phyloP scores from a whole-genome alignment of 2,113 vertebrate species.

The Heteronetta atricapilla region DNA sequence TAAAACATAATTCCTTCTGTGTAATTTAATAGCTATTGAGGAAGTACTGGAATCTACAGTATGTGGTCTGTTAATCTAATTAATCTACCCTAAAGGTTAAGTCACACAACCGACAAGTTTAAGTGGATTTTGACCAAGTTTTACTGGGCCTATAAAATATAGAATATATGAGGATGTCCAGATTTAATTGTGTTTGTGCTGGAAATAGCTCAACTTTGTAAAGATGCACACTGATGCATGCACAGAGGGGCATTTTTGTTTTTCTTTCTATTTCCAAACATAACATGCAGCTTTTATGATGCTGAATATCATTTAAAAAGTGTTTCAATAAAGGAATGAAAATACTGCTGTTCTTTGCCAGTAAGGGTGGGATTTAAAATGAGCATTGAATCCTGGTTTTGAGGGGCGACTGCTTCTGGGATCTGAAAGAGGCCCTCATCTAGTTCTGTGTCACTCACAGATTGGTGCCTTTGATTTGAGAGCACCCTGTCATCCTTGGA shows the following conservation, averaged over 20 bases:
- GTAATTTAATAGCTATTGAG: constrained; percentile 72
- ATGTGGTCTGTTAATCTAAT: constrained; percentile 72
- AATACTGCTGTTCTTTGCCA: background rate
- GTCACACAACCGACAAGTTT: constrained; percentile 51
- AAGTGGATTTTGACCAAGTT: constrained; percentile 65
- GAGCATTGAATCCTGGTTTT: background rate
- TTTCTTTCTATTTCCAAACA: constrained; percentile 19
- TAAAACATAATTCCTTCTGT: constrained; percentile 69
- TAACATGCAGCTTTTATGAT: background rate
- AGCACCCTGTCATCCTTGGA: background rate
- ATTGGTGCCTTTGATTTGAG: background rate
- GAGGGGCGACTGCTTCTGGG: background rate
- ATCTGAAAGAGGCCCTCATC: background rate
- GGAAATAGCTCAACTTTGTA: constrained; percentile 19
- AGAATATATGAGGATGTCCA: constrained; percentile 27
- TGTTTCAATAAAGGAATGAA: background rate
- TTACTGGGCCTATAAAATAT: constrained; percentile 53
- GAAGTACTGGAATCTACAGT: constrained; percentile 70
- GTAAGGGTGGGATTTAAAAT: background rate
- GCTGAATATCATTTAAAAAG: background rate
- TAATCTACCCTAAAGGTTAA: constrained; percentile 66
- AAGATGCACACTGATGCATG: background rate
- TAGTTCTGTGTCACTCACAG: background rate
- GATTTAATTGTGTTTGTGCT: constrained; percentile 43
- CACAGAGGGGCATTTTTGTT: background rate